Conservation (phyloP, 2,888 invertebrate genomes). For the Psococerastis gibbosa region DNA sequence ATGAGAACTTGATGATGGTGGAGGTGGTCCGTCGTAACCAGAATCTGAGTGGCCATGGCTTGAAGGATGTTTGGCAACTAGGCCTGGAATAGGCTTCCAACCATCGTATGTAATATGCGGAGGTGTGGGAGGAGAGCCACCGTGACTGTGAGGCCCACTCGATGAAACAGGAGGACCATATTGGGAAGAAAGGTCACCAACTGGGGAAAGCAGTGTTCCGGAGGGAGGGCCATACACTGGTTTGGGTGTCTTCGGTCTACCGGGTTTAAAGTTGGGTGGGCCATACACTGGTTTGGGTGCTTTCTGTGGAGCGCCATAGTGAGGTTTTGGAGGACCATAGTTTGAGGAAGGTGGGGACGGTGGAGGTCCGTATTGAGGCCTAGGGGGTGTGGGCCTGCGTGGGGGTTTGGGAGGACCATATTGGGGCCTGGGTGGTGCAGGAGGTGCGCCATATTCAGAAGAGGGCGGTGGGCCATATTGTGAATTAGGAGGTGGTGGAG, state of each 20-base stretch:
- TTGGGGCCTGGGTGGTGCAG: slow-evolving; percentile 18
- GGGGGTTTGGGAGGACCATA: slow-evolving; percentile 26
- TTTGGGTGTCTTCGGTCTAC: slow-evolving; percentile 13
- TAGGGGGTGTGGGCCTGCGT: slow-evolving; percentile 28
- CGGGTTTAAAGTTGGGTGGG: slow-evolving; percentile 20
- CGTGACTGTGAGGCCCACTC: slow-evolving; percentile 18
- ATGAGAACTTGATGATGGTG: slow-evolving; percentile 12
- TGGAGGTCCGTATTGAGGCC: slow-evolving; percentile 30
- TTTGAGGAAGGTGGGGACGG: slow-evolving; percentile 21
- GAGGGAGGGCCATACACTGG: slow-evolving; percentile 21
- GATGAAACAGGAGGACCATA: slow-evolving; percentile 26
- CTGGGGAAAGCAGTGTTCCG: slow-evolving; percentile 18
- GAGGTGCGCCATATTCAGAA: slow-evolving; percentile 28
- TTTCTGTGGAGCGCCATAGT: slow-evolving; percentile 16
- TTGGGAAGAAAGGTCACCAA: slow-evolving; percentile 17
- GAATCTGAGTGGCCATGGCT: background rate
- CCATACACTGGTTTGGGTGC: slow-evolving; percentile 24
- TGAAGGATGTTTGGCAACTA: slow-evolving; percentile 21
- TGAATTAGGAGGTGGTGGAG: slow-evolving; percentile 24
- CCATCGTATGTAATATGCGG: slow-evolving; percentile 34
- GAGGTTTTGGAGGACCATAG: slow-evolving; percentile 21
- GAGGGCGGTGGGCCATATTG: slow-evolving; percentile 30
- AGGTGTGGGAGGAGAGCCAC: slow-evolving; percentile 18
- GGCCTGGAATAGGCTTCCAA: slow-evolving; percentile 69
- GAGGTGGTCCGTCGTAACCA: slow-evolving; percentile 16